Evolutionary conservation across 1,140 invertebrate species (phyloP), one percentile per base, ranked within the genome.

Genomic region (Alviniconcha marisindica): DNA sequence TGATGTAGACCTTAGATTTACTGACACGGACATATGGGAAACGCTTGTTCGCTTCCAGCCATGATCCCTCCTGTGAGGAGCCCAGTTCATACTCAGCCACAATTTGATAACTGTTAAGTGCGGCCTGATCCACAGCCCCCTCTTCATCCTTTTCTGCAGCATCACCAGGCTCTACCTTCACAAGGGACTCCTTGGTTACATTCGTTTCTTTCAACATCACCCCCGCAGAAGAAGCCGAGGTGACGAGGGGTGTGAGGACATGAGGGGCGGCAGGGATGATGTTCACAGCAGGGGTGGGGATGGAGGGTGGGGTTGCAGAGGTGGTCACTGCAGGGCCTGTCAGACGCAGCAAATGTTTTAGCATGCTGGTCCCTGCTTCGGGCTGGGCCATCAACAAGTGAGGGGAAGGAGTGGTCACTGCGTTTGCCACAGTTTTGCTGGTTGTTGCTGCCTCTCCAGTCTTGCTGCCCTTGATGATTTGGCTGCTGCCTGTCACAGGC

Each of bases 301-400:
- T 28, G 24, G 40, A 42, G 40, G 40, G 3, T 10, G 36, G 2
- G 7, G 38, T 66, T 63, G 36, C 21, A 18, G 54, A 21, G 0
- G 56, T 44, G 4, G 56, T 2, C 56, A 42, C 28, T 36, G 36
- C 3, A 10, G 78, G 78, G 4, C 78, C 54, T 42, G 78, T 80
- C 36, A 80, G 56, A 28, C 78, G 78, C 36, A 80, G 60, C 36
- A 80, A 36, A 31, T 80, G 78, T 66, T 80, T 80, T 38, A 80
- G 40, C 78, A 80, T 80, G 56, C 78, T 80, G 21, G 40, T 66
- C 7, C 78, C 73, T 44, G 40, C 78, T 66, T 76, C 73, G 7
- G 73, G 73, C 44, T 48, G 73, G 10, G 73, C 18, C 24, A 76
- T 24, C 24, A 51, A 42, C 18, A 15, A 33, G 42, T 21, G 42